Evolutionary conservation across 1,140 invertebrate genomes (phyloP), one percentile per base, ranked within the genome.

Genomic region (Drosophila subpulchrella): DNA sequence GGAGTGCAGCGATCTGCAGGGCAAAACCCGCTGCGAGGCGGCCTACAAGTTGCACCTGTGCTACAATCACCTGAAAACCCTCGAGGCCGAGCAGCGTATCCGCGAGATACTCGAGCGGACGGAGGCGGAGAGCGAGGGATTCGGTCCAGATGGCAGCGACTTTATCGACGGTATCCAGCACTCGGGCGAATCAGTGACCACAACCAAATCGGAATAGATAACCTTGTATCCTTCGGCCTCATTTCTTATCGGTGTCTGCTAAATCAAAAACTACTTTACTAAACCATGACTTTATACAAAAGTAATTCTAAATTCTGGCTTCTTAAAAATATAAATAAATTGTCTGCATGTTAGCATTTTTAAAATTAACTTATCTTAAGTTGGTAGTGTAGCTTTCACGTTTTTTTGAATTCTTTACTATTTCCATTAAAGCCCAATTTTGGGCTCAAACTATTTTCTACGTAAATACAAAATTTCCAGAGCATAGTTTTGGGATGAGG

Each of bases 11-110:
- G 57, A 90, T 8, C 57, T 90, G n/a, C 61, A 66, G 17, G 78
- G 86, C 46, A 73, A 62, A 4, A 86, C 78, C 11, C 78, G 75
- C 7, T 90, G 85, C 46, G 85, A 90, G 57, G 81, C 85, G 3
- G 86, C 85, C 24, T 90, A 90, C 17, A 90, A 90, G 41, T n/a
- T 90, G 57, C 85, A 85, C 7, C n/a, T 90, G 27, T 90, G 85
- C 57, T 90, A 90, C 57, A 90, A 90, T 62, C 81, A 90, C 59
- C 71, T 90, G 0, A 90, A 90, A 39, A 81, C 79, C 6, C 20
- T 85, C n/a, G 85, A 90, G 44, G 78, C 86, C 8, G 85, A 90
- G 65, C 85, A 90, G 36, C 86, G 86, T 0, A 68, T 90, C 15
- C 42, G 65, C 0, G 85, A 90, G 24, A 83, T 90, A 0, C 71